These are phyloP conservation scores for Anguilla rostrata DNA, from an alignment of 2,113 vertebrate species.

Conservation along the genomic window DNA sequence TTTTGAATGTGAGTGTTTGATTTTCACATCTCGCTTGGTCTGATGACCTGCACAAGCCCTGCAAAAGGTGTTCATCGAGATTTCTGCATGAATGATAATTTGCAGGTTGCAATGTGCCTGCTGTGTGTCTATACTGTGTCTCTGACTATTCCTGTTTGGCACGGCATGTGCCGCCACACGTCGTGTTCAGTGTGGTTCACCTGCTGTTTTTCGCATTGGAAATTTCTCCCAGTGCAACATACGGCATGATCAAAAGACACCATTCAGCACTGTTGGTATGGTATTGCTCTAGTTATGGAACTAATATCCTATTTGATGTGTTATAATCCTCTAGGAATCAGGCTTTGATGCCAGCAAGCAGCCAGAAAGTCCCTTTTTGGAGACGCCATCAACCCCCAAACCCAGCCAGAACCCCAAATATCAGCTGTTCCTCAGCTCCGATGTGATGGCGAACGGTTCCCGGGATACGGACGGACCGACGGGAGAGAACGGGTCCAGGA, in stretches of 20 bases:
- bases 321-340: conserved; percentile 55
- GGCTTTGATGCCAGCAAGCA: conserved; percentile 55
- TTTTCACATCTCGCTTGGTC: not conserved
- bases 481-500: conserved; percentile 50
- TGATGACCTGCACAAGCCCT: not conserved
- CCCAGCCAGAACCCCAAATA: conserved; percentile 61
- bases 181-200: not conserved
- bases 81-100: not conserved
- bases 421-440: conserved; percentile 61
- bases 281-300: not conserved
- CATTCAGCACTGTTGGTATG: not conserved
- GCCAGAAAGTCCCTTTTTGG: conserved; percentile 49
- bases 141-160: not conserved
- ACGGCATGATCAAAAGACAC: not conserved
- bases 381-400: conserved; percentile 50
- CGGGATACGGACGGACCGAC: conserved; percentile 47
- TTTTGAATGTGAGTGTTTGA: not conserved
- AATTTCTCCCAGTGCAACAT: not conserved
- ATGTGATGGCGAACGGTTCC: conserved; percentile 48
- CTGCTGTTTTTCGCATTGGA: not conserved
- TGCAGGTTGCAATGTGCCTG: not conserved
- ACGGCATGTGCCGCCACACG: not conserved
- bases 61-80: not conserved
- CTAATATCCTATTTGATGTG: conserved; percentile 1
- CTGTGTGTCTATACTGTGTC: not conserved